These are phyloP conservation scores for Dipodomys merriami DNA, from an alignment of 2,113 vertebrate genomes.

Conservation along the genomic window DNA sequence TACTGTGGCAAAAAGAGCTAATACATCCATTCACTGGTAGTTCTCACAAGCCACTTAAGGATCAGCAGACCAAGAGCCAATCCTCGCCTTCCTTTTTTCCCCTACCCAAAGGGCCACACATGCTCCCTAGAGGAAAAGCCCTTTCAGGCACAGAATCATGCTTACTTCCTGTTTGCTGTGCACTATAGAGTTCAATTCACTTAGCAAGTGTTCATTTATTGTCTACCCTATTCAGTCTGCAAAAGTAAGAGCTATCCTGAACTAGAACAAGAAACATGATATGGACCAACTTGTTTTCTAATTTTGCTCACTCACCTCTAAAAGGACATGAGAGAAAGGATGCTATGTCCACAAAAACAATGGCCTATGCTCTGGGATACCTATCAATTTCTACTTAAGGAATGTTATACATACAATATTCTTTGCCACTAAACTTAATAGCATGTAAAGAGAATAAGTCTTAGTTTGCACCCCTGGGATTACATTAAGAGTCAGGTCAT, in stretches of 20 bases:
- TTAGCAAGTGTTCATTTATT: background rate
- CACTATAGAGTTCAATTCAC: background rate
- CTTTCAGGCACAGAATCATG: background rate
- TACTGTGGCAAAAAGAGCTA: background rate
- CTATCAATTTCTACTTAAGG: slow-evolving; percentile 16
- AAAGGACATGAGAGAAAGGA: background rate
- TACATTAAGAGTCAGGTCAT: background rate
- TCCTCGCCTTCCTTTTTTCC: background rate
- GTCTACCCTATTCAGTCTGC: background rate
- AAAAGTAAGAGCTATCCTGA: background rate
- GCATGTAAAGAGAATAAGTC: background rate
- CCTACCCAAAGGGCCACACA: background rate
- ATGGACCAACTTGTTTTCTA: background rate
- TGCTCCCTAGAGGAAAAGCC: background rate
- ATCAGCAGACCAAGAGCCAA: background rate
- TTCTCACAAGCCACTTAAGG: background rate
- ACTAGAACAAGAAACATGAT: background rate
- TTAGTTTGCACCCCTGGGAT: background rate
- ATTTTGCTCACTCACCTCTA: background rate
- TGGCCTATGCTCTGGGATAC: background rate
- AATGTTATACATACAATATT: background rate
- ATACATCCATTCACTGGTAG: background rate
- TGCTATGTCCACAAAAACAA: background rate
- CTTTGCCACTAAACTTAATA: slow-evolving; percentile 4
- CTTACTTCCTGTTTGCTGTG: background rate